Evolutionary conservation across 2,797 vertebrate genomes (phyloP).

Genomic region (Pelodytes ibericus): DNA sequence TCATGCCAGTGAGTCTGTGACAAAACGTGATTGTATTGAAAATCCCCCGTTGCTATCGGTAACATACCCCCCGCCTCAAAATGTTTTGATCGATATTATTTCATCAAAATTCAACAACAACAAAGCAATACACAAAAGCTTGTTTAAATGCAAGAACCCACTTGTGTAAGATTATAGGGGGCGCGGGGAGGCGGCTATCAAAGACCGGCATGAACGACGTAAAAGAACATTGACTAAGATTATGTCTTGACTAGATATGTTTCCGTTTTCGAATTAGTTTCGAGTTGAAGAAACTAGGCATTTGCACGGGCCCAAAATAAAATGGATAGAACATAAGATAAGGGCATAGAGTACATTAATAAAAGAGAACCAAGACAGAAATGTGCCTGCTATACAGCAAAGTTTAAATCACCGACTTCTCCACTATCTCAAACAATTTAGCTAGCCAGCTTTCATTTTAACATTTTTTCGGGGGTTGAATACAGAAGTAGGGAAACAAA

Average conservation of each 20-base stretch:
- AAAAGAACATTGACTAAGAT: not conserved
- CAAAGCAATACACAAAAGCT: too few relatives aligned
- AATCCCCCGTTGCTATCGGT: constrained; percentile 25
- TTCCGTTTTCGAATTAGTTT: constrained; percentile 47
- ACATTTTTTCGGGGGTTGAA: not conserved
- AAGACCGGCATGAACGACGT: too few relatives aligned
- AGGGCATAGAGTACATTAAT: constrained; percentile 24
- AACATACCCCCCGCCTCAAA: constrained; percentile 18
- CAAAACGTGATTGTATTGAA: constrained; percentile 34
- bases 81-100: not conserved
- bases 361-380: constrained; percentile 19
- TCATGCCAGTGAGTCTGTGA: constrained; percentile 18
- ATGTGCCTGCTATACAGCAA: constrained; percentile 10
- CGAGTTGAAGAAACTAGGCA: constrained; percentile 27
- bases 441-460: not conserved
- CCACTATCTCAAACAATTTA: constrained; percentile 3
- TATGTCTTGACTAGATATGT: constrained; percentile 19
- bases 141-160: constrained; percentile 1
- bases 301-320: not conserved
- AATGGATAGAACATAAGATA: constrained; percentile 34
- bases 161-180: constrained; percentile 27
- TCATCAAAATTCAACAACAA: not conserved
- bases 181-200: too few relatives aligned
- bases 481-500: not conserved
- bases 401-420: constrained; percentile 33